These are phyloP conservation scores for Ascaphus truei DNA, from an alignment of 2,113 vertebrate genomes.

Conservation along the genomic window DNA sequence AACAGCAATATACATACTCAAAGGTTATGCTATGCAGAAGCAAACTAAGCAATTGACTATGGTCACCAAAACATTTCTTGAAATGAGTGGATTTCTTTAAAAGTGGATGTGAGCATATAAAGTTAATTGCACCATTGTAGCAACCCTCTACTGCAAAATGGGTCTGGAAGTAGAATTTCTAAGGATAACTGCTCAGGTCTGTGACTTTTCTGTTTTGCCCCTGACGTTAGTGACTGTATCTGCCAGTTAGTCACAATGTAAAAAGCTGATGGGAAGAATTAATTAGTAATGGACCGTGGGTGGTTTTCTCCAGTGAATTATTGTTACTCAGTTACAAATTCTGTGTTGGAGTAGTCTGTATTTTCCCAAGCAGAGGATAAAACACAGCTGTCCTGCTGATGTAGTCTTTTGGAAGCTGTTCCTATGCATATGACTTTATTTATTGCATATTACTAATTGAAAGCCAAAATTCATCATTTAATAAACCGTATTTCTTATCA, in stretches of 20 bases:
- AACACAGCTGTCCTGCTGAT: conserved; percentile 31
- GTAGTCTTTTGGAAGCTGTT: not conserved
- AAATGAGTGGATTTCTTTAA: no score
- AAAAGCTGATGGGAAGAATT: conserved; percentile 19
- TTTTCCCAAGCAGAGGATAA: conserved; percentile 30
- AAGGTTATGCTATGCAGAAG: no score
- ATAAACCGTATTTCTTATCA: no score
- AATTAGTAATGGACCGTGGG: conserved; percentile 29
- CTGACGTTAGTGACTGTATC: conserved; percentile 11
- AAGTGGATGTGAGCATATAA: no score
- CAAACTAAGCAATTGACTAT: no score
- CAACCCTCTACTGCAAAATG: no score
- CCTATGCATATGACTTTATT: not conserved
- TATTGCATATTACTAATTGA: no score
- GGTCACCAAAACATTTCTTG: no score
- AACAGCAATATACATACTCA: no score
- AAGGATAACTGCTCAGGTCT: not conserved
- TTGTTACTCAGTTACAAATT: conserved; percentile 23
- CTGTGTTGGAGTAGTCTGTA: conserved; percentile 5
- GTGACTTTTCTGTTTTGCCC: not conserved
- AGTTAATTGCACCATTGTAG: no score
- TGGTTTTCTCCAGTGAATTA: conserved; percentile 35
- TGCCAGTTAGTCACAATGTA: not conserved
- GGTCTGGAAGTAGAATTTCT: not conserved
- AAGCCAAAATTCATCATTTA: no score